Conservation (phyloP, 2,888 invertebrate species). For the Chaetoderma sp. region DNA sequence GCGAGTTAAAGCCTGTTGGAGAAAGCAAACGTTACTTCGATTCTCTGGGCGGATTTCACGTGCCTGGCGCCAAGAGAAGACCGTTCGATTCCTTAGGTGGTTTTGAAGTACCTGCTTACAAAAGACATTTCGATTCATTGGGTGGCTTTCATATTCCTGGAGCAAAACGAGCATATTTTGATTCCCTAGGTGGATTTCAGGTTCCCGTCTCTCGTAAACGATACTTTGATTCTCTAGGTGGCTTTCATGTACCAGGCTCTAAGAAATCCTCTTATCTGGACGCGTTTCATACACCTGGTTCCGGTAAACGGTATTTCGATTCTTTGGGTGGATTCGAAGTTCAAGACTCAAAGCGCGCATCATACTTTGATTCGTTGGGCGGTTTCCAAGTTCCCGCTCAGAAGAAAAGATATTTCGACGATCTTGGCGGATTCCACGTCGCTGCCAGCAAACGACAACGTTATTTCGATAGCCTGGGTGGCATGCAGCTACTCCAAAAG, state of each 20-base stretch:
- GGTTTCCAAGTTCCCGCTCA: background rate
- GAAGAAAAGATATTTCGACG: background rate
- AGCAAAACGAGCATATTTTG: slow-evolving; percentile 3
- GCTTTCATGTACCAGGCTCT: background rate
- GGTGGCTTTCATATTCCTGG: slow-evolving; percentile 1
- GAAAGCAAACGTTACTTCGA: slow-evolving; percentile 6
- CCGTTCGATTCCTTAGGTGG: background rate
- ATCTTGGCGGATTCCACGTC: too few species aligned
- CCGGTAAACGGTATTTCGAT: background rate
- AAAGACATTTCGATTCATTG: background rate
- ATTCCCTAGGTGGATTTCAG: background rate
- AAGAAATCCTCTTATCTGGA: too few species aligned
- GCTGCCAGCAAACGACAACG: too few species aligned
- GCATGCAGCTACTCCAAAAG: background rate
- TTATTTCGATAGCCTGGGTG: slow-evolving; percentile 1
- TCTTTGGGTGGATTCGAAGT: slow-evolving; percentile 1
- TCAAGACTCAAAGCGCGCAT: background rate
- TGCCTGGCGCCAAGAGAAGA: background rate
- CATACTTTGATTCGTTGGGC: slow-evolving; percentile 2
- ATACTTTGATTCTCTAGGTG: background rate
- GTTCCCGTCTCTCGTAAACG: background rate
- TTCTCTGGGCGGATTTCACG: background rate
- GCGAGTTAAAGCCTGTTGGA: too few species aligned
- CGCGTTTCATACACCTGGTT: background rate
- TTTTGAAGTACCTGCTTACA: background rate